Conservation (phyloP, 2,888 invertebrate genomes). For the Ptilodon capucinus region DNA sequence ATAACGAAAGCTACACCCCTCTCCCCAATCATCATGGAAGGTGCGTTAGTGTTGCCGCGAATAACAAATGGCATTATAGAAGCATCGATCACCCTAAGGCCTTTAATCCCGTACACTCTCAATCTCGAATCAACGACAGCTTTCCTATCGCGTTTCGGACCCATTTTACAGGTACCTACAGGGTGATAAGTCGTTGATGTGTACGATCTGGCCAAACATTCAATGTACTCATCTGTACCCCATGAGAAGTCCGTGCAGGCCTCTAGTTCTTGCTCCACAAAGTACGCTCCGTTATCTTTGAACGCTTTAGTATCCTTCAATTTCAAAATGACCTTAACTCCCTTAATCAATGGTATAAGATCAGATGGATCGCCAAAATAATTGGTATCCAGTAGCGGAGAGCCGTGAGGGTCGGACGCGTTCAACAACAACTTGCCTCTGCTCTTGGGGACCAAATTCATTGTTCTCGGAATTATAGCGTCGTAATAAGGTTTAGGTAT, state of each 20-base stretch:
- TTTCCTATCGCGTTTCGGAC: constrained; percentile 75
- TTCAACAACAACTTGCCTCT: constrained; percentile 84
- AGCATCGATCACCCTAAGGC: constrained; percentile 87
- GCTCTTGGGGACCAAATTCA: constrained; percentile 83
- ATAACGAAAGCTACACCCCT: constrained; percentile 50
- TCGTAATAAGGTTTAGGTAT: constrained; percentile 83
- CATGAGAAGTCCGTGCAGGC: constrained; percentile 83
- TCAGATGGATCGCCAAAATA: constrained; percentile 84
- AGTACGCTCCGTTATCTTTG: constrained; percentile 75
- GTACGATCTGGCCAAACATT: constrained; percentile 83
- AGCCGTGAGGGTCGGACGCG: constrained; percentile 85
- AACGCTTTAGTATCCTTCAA: constrained; percentile 83
- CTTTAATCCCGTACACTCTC: constrained; percentile 82
- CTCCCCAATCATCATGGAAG: constrained; percentile 91
- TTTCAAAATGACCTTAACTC: constrained; percentile 80
- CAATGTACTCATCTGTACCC: constrained; percentile 85
- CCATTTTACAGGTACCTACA: constrained; percentile 72
- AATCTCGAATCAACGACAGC: constrained; percentile 87
- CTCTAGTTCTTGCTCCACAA: constrained; percentile 77
- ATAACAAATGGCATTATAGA: constrained; percentile 91
- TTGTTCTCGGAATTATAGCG: constrained; percentile 79
- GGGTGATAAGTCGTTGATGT: constrained; percentile 75
- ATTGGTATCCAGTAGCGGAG: constrained; percentile 87
- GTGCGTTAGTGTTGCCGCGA: constrained; percentile 91
- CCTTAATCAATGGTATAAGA: constrained; percentile 80